These are phyloP conservation scores for Zaprionus obscuricornis DNA, from an alignment of 2,888 invertebrate genomes.

Conservation along the genomic window DNA sequence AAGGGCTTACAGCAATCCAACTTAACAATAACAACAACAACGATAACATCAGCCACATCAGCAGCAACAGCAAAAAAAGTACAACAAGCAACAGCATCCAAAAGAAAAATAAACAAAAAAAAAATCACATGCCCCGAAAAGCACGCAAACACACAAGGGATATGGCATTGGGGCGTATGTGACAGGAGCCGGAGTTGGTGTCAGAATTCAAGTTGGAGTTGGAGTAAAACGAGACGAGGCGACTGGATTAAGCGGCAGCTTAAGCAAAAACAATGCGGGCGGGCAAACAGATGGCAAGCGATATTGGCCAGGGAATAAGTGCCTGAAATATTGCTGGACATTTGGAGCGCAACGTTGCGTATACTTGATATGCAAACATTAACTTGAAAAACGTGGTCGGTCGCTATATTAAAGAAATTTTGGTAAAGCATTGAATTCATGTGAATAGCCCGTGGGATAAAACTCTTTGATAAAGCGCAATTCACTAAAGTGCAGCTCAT, in stretches of 20 bases:
- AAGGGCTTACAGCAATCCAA: constrained; percentile 59
- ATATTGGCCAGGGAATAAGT: constrained; percentile 39
- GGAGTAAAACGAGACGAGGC: constrained; percentile 35
- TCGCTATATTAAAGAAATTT: constrained; percentile 31
- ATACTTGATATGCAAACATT: constrained; percentile 59
- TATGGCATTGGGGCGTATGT: constrained; percentile 1
- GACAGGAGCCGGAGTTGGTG: constrained; percentile 4
- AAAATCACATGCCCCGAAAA: constrained; percentile 33
- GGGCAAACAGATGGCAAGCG: constrained; percentile 11
- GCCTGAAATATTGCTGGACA: constrained; percentile 53
- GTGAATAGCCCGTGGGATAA: not conserved
- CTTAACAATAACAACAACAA: constrained; percentile 8
- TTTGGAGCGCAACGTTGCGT: constrained; percentile 54
- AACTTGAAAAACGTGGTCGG: constrained; percentile 34
- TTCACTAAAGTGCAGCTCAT: too few relatives aligned
- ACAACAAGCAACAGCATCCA: constrained; percentile 4
- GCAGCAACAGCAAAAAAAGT: constrained; percentile 21
- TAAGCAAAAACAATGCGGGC: constrained; percentile 46
- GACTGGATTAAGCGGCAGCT: constrained; percentile 74
- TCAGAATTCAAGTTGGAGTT: not conserved
- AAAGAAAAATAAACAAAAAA: constrained; percentile 13
- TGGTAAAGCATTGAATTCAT: constrained; percentile 16
- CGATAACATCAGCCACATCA: constrained; percentile 19
- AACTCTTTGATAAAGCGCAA: too few relatives aligned
- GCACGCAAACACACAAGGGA: constrained; percentile 46